These are phyloP conservation scores for Kryptolebias marmoratus DNA, from an alignment of 2,113 vertebrate genomes.

Conservation along the genomic window DNA sequence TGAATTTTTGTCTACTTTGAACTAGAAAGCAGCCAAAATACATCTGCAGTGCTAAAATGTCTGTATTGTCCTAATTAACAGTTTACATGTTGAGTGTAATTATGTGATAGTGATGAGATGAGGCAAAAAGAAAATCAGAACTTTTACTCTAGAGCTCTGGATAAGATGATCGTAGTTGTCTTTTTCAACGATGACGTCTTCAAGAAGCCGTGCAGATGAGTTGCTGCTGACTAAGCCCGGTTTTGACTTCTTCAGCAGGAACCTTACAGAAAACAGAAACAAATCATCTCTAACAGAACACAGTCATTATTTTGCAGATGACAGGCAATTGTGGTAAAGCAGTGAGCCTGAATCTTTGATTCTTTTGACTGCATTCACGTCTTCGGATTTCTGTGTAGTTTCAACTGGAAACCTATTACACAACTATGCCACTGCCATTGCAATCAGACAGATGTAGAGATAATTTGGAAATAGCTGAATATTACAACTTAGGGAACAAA, in stretches of 20 bases:
- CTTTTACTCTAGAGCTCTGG: conserved; percentile 87
- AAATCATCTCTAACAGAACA: background rate
- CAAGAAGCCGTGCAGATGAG: conserved; percentile 90
- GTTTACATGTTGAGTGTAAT: background rate
- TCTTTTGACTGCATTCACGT: background rate
- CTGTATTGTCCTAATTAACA: background rate
- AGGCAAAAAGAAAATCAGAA: background rate
- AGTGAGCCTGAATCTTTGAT: background rate
- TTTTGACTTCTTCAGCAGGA: conserved; percentile 91
- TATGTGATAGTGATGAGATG: conserved; percentile 1
- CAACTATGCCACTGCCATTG: background rate
- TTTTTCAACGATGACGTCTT: conserved; percentile 91
- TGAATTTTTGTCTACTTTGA: background rate
- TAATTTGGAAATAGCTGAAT: background rate
- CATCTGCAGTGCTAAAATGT: too few species aligned
- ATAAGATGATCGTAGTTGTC: conserved; percentile 88
- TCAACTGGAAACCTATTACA: background rate
- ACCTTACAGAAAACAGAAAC: conserved; percentile 77
- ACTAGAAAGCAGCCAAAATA: background rate
- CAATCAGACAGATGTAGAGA: background rate
- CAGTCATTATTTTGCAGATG: background rate
- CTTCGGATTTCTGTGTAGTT: background rate
- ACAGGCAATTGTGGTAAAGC: background rate
- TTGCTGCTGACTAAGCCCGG: conserved; percentile 87
- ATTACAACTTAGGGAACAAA: background rate